These are phyloP conservation scores for Riptortus pedestris DNA, from an alignment of 1,140 invertebrate genomes.

Conservation along the genomic window DNA sequence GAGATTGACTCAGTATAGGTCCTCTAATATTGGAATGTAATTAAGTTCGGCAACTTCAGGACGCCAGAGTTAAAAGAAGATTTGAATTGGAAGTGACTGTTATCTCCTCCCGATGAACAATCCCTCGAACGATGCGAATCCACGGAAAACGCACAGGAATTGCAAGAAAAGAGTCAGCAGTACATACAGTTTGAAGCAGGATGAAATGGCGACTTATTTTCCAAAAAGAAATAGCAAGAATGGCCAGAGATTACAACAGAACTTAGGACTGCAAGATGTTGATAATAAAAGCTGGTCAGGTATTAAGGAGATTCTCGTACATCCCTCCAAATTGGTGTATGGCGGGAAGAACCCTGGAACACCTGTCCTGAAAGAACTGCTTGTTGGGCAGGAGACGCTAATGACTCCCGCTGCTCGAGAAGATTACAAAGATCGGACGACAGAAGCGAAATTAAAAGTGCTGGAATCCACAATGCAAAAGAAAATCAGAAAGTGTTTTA, in stretches of 20 bases:
- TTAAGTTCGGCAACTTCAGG: background rate
- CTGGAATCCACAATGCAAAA: too few relatives aligned
- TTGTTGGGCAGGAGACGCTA: background rate
- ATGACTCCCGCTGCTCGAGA: background rate
- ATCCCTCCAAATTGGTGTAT: background rate
- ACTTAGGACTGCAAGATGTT: background rate
- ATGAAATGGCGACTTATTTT: background rate
- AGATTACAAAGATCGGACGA: background rate
- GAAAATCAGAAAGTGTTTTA: too few relatives aligned
- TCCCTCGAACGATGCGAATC: background rate
- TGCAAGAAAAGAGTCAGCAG: background rate
- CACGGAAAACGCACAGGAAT: background rate
- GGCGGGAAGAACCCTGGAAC: background rate
- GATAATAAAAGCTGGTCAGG: background rate
- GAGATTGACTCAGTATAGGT: too few relatives aligned
- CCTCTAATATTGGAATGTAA: too few relatives aligned
- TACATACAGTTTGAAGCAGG: background rate
- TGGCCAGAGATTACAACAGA: background rate
- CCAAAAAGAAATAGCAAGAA: too few relatives aligned
- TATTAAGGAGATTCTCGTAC: background rate
- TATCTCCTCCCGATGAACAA: background rate
- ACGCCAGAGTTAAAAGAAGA: background rate
- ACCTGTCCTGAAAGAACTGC: background rate
- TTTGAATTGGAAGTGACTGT: background rate
- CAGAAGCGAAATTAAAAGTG: too few relatives aligned